These are phyloP conservation scores for Pristis pectinata DNA, from an alignment of 2,797 vertebrate genomes.

Conservation along the genomic window DNA sequence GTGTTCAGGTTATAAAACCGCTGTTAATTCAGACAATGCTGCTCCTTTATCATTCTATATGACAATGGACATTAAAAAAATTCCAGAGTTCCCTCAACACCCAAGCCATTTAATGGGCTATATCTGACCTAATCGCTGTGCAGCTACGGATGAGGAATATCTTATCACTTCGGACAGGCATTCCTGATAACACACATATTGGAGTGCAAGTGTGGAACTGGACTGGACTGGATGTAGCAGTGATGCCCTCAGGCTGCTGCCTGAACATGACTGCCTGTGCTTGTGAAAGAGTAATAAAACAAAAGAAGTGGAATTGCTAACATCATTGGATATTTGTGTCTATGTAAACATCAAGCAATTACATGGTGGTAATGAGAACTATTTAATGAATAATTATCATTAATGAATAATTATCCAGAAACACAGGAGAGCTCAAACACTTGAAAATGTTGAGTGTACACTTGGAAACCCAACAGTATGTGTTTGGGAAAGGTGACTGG, in stretches of 20 bases:
- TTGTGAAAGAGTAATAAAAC: neutral
- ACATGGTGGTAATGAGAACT: neutral
- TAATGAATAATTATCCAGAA: too few relatives aligned
- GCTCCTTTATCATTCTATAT: neutral
- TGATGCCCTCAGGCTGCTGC: neutral
- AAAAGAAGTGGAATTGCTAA: neutral
- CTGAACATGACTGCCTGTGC: neutral
- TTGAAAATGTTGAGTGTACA: too few relatives aligned
- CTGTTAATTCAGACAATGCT: neutral
- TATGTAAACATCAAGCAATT: neutral
- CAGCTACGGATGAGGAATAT: too few relatives aligned
- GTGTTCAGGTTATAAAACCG: neutral
- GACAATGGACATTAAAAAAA: neutral
- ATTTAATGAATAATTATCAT: too few relatives aligned
- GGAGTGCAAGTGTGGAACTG: too few relatives aligned
- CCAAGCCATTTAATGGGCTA: neutral
- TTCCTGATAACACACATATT: neutral
- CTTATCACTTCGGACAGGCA: neutral
- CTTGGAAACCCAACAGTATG: too few relatives aligned
- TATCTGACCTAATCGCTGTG: neutral
- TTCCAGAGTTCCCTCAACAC: too few relatives aligned
- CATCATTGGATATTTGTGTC: too few relatives aligned
- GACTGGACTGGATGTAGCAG: neutral
- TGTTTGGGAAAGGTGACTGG: too few relatives aligned
- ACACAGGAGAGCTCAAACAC: too few relatives aligned